phyloP scores from a whole-genome alignment of 1,140 invertebrate species.

The Eumaeus atala region DNA sequence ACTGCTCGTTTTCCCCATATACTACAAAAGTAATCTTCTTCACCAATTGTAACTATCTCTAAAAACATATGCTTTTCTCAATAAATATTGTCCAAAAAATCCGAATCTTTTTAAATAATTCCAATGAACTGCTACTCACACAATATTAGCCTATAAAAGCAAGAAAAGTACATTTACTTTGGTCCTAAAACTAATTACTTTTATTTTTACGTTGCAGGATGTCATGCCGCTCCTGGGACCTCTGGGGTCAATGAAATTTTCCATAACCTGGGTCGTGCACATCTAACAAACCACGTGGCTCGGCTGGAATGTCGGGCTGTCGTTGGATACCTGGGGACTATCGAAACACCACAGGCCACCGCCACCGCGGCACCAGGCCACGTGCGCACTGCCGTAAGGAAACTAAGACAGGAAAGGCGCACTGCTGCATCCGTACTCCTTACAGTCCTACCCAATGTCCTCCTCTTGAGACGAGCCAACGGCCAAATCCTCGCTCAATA shows the following conservation, averaged over 20 bases:
- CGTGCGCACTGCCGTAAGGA: constrained; percentile 87
- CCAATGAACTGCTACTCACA: too few species aligned
- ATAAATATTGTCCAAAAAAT: too few species aligned
- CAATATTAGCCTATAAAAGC: too few species aligned
- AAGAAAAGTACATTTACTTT: too few species aligned
- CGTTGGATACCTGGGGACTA: constrained; percentile 95
- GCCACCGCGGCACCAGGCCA: constrained; percentile 83
- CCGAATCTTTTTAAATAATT: too few species aligned
- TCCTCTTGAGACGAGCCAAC: constrained; percentile 83
- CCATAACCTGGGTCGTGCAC: constrained; percentile 50
- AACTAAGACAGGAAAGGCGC: constrained; percentile 91
- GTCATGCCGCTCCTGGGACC: constrained; percentile 54
- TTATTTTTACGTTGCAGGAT: constrained; percentile 44
- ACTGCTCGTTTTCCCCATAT: too few species aligned
- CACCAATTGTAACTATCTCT: too few species aligned
- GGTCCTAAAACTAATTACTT: too few species aligned
- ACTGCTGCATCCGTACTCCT: constrained; percentile 90
- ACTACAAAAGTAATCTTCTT: too few species aligned
- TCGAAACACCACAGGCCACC: constrained; percentile 93
- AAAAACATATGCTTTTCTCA: constrained; percentile 8
- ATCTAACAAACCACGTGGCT: constrained; percentile 45
- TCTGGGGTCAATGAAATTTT: constrained; percentile 61
- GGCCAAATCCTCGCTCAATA: constrained; percentile 78
- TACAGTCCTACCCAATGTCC: constrained; percentile 85
- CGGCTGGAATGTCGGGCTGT: constrained; percentile 85